Evolutionary conservation across 2,888 invertebrate genomes (phyloP).

Genomic region (Hirtodrosophila cameraria): DNA sequence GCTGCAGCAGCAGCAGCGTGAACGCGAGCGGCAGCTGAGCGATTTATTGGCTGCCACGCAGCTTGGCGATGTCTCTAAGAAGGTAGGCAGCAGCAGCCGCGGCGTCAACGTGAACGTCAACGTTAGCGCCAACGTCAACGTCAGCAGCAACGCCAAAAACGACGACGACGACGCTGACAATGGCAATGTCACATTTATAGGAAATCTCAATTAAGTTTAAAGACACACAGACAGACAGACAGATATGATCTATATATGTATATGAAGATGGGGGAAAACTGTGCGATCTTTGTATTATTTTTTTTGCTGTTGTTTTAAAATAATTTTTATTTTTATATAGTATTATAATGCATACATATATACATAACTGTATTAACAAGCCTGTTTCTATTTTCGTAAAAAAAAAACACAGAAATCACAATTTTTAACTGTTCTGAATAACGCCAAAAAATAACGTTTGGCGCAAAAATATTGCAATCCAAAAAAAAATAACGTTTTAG

Average conservation of each 20-base stretch:
- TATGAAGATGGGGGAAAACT: too few relatives aligned
- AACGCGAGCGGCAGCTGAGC: constrained; percentile 56
- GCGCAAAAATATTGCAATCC: too few relatives aligned
- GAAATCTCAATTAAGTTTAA: constrained; percentile 70
- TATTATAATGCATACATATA: too few relatives aligned
- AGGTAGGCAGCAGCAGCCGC: constrained; percentile 60
- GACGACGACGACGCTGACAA: constrained; percentile 25
- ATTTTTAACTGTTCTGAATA: too few relatives aligned
- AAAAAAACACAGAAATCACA: too few relatives aligned
- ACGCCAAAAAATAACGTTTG: too few relatives aligned
- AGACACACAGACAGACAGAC: constrained; percentile 17
- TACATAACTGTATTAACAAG: not conserved
- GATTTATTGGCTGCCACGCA: constrained; percentile 70
- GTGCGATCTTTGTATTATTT: not conserved
- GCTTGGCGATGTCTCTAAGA: constrained; percentile 67
- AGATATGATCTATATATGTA: not conserved
- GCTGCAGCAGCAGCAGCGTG: not conserved
- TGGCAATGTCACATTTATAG: constrained; percentile 69
- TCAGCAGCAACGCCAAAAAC: constrained; percentile 6
- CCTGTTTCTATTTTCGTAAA: constrained; percentile 1
- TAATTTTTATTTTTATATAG: constrained; percentile 3
- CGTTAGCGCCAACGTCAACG: constrained; percentile 23
- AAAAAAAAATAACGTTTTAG: too few relatives aligned
- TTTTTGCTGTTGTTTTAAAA: not conserved
- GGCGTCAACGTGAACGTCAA: constrained; percentile 6